Base-by-base conservation (phyloP, 2,797 vertebrate genomes). In the Sebastes nivosus region DNA sequence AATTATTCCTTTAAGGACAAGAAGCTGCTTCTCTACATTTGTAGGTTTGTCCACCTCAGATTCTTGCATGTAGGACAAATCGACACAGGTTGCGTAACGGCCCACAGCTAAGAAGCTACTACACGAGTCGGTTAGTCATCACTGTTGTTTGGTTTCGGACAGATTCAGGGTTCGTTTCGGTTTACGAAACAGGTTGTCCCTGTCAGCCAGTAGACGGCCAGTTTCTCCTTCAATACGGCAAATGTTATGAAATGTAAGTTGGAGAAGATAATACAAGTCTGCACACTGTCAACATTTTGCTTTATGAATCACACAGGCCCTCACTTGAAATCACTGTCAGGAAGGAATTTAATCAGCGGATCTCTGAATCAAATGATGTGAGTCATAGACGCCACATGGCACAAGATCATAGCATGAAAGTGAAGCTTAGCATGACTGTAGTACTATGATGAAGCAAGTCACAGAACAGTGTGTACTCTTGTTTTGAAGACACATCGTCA, bases 281-380 rank as follows among this genome's bases (percentile, higher is more conserved):
- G 50, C 70, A 67, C 77, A 50, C 46, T 20, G 24, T 30, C 66
- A 50, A 27, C 11, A 4, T 69, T 71, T 61, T 66, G 10, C n/a
- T 42, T 12, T 2, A 50, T 80, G 57, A 79, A 59, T 58, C 67
- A 74, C 60, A 13, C 90, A 88, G 76, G 82, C 69, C 78, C 64
- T 83, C 60, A 88, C 87, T 88, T 90, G 89, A 83, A 87, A 42
- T 75, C 14, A 14, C 1, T 4, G 24, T 30, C 20, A 30, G 60
- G 55, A 25, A 89, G 50, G 86, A 90, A 92, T 91, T 63, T 67
- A 58, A 87, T 89, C 68, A 3, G 54, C 12, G 0, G 27, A 80
- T 88, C 71, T 75, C 42, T 3, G 34, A 73, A 68, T 55, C 3
- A 38, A 75, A 46, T 22, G 2, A 30, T 66, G 46, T 87, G 85